phyloP scores from a whole-genome alignment of 2,113 vertebrate species.

The Hoplias malabaricus region DNA sequence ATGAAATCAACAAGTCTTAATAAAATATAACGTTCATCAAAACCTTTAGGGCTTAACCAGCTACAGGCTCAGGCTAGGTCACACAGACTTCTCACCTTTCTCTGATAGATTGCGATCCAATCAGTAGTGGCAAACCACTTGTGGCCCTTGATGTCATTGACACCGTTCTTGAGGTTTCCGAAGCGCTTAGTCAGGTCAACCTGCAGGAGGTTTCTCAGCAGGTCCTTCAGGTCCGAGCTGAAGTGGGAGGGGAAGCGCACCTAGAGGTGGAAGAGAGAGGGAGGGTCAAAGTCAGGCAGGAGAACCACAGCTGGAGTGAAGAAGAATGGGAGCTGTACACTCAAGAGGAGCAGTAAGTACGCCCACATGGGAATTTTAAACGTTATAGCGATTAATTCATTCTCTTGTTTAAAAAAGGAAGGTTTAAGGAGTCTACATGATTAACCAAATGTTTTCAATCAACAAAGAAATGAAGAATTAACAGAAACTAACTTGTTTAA shows the following conservation, averaged over 20 bases:
- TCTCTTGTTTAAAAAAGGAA: too few species aligned
- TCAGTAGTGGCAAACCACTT: constrained; percentile 94
- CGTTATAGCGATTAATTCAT: too few species aligned
- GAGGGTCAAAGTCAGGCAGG: neutral
- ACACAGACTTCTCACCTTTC: constrained; percentile 74
- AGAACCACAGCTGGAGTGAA: neutral
- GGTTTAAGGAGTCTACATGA: too few species aligned
- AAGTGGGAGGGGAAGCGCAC: constrained; percentile 93
- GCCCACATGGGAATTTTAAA: too few species aligned
- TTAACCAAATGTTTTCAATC: too few species aligned
- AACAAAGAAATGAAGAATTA: too few species aligned
- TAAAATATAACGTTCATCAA: too few species aligned
- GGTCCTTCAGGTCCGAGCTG: constrained; percentile 91
- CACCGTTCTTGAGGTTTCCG: constrained; percentile 92
- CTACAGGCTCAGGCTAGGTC: neutral
- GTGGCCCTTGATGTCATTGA: constrained; percentile 93
- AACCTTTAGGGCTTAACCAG: neutral
- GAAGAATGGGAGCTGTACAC: neutral
- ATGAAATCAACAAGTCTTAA: too few species aligned
- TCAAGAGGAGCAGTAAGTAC: too few species aligned
- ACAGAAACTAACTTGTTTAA: too few species aligned
- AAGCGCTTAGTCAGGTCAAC: constrained; percentile 94
- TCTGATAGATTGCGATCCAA: constrained; percentile 95
- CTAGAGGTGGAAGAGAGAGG: constrained; percentile 51
- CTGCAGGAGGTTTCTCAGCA: constrained; percentile 89